phyloP scores from a whole-genome alignment of 2,797 vertebrate genomes.

The Phrynocephalus guinanensis region DNA sequence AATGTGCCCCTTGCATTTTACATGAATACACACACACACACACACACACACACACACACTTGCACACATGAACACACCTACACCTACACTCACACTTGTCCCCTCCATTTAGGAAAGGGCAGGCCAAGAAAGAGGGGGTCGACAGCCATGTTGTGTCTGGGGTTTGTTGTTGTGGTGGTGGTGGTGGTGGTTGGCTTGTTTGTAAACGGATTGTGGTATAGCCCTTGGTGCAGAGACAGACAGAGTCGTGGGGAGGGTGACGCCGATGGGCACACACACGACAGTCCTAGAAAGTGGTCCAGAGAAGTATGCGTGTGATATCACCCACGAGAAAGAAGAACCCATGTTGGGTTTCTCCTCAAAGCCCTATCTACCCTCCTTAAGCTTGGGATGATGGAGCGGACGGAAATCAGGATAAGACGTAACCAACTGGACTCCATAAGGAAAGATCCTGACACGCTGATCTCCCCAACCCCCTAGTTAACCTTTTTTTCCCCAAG shows the following conservation, averaged over 20 bases:
- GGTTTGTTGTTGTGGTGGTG: too few species aligned
- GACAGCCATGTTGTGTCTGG: not conserved
- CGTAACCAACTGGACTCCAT: not conserved
- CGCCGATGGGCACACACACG: not conserved
- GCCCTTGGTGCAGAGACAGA: conserved; percentile 66
- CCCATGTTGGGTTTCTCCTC: not conserved
- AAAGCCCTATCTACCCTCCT: too few species aligned
- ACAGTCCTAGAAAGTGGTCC: not conserved
- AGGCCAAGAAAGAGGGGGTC: not conserved
- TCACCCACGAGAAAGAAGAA: too few species aligned
- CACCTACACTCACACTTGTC: not conserved
- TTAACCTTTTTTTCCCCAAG: not conserved
- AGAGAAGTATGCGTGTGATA: not conserved
- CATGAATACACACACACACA: not conserved
- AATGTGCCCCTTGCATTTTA: not conserved
- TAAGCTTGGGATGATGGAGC: not conserved
- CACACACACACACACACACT: too few species aligned
- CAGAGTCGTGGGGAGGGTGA: conserved; percentile 7
- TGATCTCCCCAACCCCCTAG: not conserved
- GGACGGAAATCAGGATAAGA: not conserved
- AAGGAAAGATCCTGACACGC: not conserved
- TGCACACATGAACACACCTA: not conserved
- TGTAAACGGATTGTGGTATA: conserved; percentile 72
- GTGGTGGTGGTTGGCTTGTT: not conserved
- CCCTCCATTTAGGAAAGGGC: not conserved